These are phyloP conservation scores for Heliconius nattereri DNA, from an alignment of 1,140 invertebrate genomes.

Conservation along the genomic window DNA sequence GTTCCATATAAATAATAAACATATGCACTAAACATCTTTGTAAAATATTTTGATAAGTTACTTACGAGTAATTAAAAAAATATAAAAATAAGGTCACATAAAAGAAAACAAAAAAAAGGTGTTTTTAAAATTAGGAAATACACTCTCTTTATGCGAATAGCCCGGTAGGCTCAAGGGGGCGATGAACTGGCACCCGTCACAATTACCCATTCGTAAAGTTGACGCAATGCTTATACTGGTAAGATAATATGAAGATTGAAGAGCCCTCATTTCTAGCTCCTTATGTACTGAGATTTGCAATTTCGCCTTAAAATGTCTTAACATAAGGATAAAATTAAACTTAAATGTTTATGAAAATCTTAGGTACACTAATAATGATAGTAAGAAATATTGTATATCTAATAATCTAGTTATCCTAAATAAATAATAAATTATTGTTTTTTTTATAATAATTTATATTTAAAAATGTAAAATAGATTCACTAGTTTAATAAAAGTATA, in stretches of 20 bases:
- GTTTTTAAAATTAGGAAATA: slow-evolving; percentile 39
- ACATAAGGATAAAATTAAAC: too few relatives aligned
- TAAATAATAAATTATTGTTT: too few relatives aligned
- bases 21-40: not conserved
- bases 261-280: slow-evolving; percentile 43
- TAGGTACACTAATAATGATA: too few relatives aligned
- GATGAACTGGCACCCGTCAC: slow-evolving; percentile 50
- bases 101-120: slow-evolving; percentile 26
- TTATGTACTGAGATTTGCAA: slow-evolving; percentile 32
- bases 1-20: too few relatives aligned
- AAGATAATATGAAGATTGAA: slow-evolving; percentile 52
- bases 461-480: too few relatives aligned
- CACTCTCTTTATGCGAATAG: slow-evolving; percentile 41
- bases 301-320: not conserved
- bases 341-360: too few relatives aligned
- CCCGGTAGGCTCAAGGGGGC: slow-evolving; percentile 56
- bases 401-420: too few relatives aligned
- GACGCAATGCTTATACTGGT: slow-evolving; percentile 40
- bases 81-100: slow-evolving; percentile 20
- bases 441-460: too few relatives aligned
- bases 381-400: too few relatives aligned
- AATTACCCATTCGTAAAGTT: slow-evolving; percentile 69
- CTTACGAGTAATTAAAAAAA: slow-evolving; percentile 11
- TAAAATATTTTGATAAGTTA: not conserved
- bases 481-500: too few relatives aligned